Evolutionary conservation across 2,113 vertebrate species (phyloP), one percentile per base, ranked within the genome.

Genomic region (Rutilus rutilus): DNA sequence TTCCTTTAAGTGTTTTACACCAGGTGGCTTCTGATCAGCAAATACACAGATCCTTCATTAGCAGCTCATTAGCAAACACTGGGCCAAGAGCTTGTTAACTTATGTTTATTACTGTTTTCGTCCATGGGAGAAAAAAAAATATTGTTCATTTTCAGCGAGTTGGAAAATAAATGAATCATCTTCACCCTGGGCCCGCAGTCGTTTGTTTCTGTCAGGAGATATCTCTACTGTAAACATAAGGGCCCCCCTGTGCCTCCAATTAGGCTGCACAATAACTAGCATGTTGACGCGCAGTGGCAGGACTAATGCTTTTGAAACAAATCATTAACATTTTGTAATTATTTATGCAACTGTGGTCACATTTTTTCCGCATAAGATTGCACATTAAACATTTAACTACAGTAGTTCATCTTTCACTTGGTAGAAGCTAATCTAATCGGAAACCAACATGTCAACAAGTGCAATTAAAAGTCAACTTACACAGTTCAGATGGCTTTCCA

Each of bases 51-150:
- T 73, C 21, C 60, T 67, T 47, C 64, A 57, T 73, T 67, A 82
- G 80, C 64, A 52, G 74, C 81, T 88, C 84, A 88, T 88, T 86
- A 88, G 85, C 81, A 83, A 57, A 39, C 87, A 76, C 73, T 82
- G 60, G 67, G 36, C 76, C 83, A 78, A 57, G 30, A 64, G 33
- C 85, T 79, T 82, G 27, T 80, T 82, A 42, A 25, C 80, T 23
- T 71, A n/a, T 88, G 84, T 73, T 88, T 83, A 83, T 82, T 74
- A 76, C 64, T 33, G 62, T 23, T 62, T 79, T 62, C 23, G 0
- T 57, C 64, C 33, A 7, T 33, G 67, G 73, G 57, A 75, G 62
- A 50, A 76, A 57, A 73, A 73, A 81, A 71, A 10, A 21, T 25
- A 65, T 27, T 15, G 17, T 57, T 80, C 33, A 82, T 84, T 88